Conservation (phyloP, 2,888 invertebrate species). For the Agrypnus murinus region DNA sequence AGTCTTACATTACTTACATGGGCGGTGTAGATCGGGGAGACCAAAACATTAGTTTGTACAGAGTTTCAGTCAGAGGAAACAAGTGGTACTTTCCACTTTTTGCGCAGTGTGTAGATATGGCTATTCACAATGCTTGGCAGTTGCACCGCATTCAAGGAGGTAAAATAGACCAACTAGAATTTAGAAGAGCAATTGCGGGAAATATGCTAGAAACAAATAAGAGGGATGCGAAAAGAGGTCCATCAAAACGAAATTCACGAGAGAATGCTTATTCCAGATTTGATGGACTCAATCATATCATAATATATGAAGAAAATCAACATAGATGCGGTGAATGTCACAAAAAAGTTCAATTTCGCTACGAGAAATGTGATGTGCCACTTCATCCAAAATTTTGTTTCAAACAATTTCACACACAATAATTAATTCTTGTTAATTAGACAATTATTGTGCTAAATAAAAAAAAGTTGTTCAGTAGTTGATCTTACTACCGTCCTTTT, state of each 20-base stretch:
- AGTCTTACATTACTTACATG: conserved; percentile 57
- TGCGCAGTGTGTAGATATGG: conserved; percentile 57
- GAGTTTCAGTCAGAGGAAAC: conserved; percentile 56
- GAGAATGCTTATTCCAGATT: too few relatives aligned
- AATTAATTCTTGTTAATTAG: too few relatives aligned
- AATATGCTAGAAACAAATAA: background rate
- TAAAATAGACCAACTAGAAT: conserved; percentile 54
- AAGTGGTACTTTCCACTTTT: conserved; percentile 61
- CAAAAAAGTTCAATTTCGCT: too few relatives aligned
- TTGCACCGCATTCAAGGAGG: conserved; percentile 52
- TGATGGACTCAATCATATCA: too few relatives aligned
- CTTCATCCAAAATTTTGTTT: conserved; percentile 9
- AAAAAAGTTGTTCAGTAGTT: too few relatives aligned
- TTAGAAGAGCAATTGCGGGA: conserved; percentile 53
- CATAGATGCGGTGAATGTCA: too few relatives aligned
- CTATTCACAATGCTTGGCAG: conserved; percentile 61
- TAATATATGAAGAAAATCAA: conserved; percentile 21
- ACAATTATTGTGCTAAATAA: too few relatives aligned
- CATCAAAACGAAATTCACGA: too few relatives aligned
- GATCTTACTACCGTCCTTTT: too few relatives aligned
- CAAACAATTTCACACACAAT: background rate
- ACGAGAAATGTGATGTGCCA: conserved; percentile 14
- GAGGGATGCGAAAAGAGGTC: too few relatives aligned
- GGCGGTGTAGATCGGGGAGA: conserved; percentile 57
- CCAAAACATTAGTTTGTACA: conserved; percentile 59